Evolutionary conservation across 2,113 vertebrate genomes (phyloP).

Genomic region (Polypterus senegalus): DNA sequence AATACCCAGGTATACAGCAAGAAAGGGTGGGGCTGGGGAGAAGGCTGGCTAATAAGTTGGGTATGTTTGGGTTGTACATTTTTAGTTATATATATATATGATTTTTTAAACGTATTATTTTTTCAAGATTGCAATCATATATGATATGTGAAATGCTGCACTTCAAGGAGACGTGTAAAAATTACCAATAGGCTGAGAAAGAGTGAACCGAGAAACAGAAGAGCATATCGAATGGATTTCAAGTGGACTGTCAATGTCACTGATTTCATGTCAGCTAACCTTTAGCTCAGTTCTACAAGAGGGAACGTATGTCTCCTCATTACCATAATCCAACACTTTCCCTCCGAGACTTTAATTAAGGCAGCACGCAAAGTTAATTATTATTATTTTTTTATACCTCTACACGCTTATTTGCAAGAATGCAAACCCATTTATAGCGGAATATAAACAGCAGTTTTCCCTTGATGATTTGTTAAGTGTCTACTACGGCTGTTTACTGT

Average conservation of each 20-base stretch:
- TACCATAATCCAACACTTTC: conserved; percentile 90
- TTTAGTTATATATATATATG: too few species aligned
- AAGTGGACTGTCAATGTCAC: conserved; percentile 62
- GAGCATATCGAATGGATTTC: conserved; percentile 62
- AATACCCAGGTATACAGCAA: too few species aligned
- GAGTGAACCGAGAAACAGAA: conserved; percentile 23
- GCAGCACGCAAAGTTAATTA: conserved; percentile 77
- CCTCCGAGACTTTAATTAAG: conserved; percentile 91
- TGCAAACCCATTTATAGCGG: conserved; percentile 30
- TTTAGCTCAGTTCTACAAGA: conserved; percentile 62
- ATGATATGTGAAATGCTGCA: not conserved
- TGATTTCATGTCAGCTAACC: conserved; percentile 68
- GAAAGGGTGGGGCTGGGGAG: too few species aligned
- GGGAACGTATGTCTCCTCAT: conserved; percentile 75
- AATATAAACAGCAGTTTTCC: not conserved
- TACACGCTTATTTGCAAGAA: conserved; percentile 54
- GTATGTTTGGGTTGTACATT: too few species aligned
- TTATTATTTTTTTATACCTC: conserved; percentile 49
- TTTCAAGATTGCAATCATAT: too few species aligned
- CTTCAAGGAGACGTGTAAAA: conserved; percentile 1
- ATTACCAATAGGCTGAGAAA: conserved; percentile 1
- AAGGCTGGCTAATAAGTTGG: too few species aligned
- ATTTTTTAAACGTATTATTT: too few species aligned
- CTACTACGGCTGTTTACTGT: too few species aligned
- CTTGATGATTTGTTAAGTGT: too few species aligned